Evolutionary conservation across 2,113 vertebrate species (phyloP).

Genomic region (Alces alces): DNA sequence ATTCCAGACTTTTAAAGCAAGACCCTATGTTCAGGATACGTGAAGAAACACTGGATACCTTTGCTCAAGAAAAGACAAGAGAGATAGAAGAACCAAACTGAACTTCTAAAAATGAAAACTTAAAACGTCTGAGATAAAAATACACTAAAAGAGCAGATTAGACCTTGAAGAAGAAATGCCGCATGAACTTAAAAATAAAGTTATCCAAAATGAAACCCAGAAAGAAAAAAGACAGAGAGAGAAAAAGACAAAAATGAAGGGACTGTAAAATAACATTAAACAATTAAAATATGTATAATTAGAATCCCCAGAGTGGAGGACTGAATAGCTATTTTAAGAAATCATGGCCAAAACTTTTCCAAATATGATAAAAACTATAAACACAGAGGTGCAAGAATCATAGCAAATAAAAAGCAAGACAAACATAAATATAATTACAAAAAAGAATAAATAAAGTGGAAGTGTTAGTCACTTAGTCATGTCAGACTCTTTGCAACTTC

Average conservation of each 20-base stretch:
- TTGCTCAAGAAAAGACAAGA: not conserved
- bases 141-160: not conserved
- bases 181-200: not conserved
- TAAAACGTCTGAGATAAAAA: not conserved
- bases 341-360: not conserved
- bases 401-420: not conserved
- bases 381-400: not conserved
- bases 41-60: not conserved
- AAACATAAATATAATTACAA: not conserved
- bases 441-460: not conserved
- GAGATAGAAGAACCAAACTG: not conserved
- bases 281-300: not conserved
- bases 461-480: not conserved
- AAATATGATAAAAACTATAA: not conserved
- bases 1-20: not conserved
- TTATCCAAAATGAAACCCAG: not conserved
- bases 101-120: not conserved
- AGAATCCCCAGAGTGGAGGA: not conserved
- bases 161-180: not conserved
- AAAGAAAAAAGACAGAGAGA: not conserved
- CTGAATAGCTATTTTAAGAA: not conserved
- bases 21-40: not conserved
- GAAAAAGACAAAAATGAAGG: not conserved
- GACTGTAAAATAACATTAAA: not conserved
- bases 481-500: not conserved